A percentile compares a stretch with the other conserved stretches of the same genome.
These are phyloP conservation scores for Norana najaformis DNA, from an alignment of 2,888 invertebrate species.

Conservation along the genomic window DNA sequence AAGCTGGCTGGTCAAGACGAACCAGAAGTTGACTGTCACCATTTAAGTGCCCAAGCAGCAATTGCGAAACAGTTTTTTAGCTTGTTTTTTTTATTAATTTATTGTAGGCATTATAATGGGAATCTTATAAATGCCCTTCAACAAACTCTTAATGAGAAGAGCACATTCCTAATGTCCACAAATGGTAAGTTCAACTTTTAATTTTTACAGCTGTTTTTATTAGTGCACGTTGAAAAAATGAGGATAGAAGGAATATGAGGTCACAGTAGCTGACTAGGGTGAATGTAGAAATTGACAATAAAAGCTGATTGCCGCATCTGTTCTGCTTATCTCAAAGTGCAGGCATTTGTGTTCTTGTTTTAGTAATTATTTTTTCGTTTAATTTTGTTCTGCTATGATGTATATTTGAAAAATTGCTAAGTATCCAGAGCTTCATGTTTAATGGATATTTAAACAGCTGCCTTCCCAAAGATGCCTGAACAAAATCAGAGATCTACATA, in stretches of 20 bases:
- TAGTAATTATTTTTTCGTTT: background rate
- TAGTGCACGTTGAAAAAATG: background rate
- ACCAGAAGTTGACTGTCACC: background rate
- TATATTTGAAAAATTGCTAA: background rate
- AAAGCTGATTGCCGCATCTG: too few relatives aligned
- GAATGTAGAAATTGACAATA: too few relatives aligned
- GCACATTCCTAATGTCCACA: background rate
- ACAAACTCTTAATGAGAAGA: background rate
- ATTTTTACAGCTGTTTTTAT: background rate
- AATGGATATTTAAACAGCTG: too few relatives aligned
- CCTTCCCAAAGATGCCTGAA: too few relatives aligned
- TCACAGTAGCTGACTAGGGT: too few relatives aligned
- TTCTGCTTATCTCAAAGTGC: too few relatives aligned
- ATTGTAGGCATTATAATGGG: background rate
- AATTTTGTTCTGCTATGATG: background rate
- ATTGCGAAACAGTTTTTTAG: background rate
- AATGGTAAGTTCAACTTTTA: background rate
- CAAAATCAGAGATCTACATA: too few relatives aligned
- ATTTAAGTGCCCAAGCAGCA: background rate
- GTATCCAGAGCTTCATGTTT: too few relatives aligned
- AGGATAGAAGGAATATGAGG: background rate
- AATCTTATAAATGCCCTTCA: background rate
- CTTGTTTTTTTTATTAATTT: background rate
- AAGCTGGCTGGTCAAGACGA: background rate
- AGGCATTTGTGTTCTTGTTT: background rate